These are phyloP conservation scores for Recurvirostra avosetta DNA, from an alignment of 2,113 vertebrate species.

Conservation along the genomic window DNA sequence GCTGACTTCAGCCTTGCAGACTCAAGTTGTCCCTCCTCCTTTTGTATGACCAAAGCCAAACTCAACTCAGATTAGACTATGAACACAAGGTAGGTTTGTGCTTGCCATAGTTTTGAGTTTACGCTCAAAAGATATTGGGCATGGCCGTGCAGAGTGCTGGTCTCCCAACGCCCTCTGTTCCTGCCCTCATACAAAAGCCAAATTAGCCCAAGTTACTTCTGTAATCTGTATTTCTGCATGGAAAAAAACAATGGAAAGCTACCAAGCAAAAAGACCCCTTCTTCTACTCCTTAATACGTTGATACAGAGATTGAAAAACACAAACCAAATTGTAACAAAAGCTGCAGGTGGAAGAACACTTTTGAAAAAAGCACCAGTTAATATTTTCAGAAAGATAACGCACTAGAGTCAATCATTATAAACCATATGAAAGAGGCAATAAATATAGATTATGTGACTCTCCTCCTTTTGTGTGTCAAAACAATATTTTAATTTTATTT, in stretches of 20 bases:
- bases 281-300: neutral
- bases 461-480: neutral
- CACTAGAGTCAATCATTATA: neutral
- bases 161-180: neutral
- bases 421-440: neutral
- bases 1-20: neutral
- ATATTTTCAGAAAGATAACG: neutral
- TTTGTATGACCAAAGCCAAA: neutral
- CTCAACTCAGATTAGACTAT: neutral
- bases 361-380: neutral
- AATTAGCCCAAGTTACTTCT: neutral
- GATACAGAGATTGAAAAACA: neutral
- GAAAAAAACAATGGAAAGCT: neutral
- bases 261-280: neutral
- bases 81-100: neutral
- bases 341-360: neutral
- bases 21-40: neutral
- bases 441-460: neutral
- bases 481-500: neutral
- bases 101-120: neutral
- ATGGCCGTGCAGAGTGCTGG: neutral
- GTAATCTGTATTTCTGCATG: neutral
- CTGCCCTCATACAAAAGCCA: neutral
- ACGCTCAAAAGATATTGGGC: neutral
- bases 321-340: neutral